Conservation (phyloP, 2,113 vertebrate genomes). For the Halcyon senegalensis region DNA sequence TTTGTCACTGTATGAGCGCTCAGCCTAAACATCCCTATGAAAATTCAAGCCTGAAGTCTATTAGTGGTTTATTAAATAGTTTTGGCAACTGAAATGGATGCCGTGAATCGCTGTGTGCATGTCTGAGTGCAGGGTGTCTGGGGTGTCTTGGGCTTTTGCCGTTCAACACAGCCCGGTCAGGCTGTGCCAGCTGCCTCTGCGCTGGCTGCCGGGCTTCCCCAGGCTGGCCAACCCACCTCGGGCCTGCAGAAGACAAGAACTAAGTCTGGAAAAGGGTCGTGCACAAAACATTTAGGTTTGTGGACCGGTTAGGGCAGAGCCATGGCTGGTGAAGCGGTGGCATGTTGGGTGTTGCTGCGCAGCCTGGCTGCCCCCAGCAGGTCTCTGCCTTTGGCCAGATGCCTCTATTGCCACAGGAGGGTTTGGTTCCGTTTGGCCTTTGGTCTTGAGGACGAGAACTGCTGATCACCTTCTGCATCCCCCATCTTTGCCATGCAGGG, state of each 20-base stretch:
- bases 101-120: neutral
- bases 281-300: neutral
- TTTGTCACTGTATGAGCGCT: slow-evolving; percentile 25
- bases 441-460: neutral
- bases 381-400: accelerated
- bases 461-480: neutral
- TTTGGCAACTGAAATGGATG: neutral
- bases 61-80: slow-evolving; percentile 27
- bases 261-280: accelerated
- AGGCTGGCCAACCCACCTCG: accelerated
- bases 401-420: neutral
- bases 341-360: neutral
- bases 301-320: neutral
- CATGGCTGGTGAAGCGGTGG: accelerated
- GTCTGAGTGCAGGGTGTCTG: neutral
- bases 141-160: neutral
- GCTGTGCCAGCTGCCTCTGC: neutral
- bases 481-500: accelerated
- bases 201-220: neutral
- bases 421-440: neutral
- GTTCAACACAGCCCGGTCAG: neutral
- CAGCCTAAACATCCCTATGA: slow-evolving; percentile 39
- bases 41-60: neutral
- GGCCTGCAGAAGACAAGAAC: neutral
- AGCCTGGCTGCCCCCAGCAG: neutral